Evolutionary conservation across 2,113 vertebrate species (phyloP), one percentile per base, ranked within the genome.

Genomic region (Cephalopholis sonnerati): DNA sequence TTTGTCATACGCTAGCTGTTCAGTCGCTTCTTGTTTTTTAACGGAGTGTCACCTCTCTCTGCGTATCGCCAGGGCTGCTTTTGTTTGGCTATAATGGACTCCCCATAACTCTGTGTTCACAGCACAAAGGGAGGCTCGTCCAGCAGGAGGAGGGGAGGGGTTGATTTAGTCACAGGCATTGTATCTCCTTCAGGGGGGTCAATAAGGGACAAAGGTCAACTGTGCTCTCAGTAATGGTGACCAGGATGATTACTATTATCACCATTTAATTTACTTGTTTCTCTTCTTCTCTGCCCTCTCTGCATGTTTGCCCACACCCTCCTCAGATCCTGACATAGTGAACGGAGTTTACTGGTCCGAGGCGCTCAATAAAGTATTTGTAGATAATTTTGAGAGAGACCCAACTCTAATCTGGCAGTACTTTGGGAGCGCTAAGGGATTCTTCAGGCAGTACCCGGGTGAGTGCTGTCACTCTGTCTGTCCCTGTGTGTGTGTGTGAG

Each of bases 391-490:
- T 92, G 97, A 98, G 86, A 97, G 95, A 81, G 98, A 99, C 79
- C 97, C 98, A 0, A 97, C 98, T 20, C 97, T 99, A 25, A 99
- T 98, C 83, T 99, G 98, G 98, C 98, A 99, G 83, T 99, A 99
- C 90, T 99, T 99, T 87, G 98, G 98, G 86, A 99, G 98, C 22
- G 97, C 98, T 64, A 99, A 99, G 90, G 98, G 98, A 68, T 99
- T 99, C 96, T 99, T 99, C 90, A 96, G 98, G 75, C 98, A 99
- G 78, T 99, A 99, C 78, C 98, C 98, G 67, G 98, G 98, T 99
- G 93, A 95, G 96, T 92, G 72, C 16, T 65, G 50, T 73, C 39
- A 55, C 5, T 69, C 2, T 39, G 58, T 63, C 15, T 53, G 72
- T 74, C 16, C 2, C 4, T 71, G 32, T 70, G 76, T 65, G 75